These are phyloP conservation scores for Enteromius fasciolatus DNA, from an alignment of 2,797 vertebrate species.

Conservation along the genomic window DNA sequence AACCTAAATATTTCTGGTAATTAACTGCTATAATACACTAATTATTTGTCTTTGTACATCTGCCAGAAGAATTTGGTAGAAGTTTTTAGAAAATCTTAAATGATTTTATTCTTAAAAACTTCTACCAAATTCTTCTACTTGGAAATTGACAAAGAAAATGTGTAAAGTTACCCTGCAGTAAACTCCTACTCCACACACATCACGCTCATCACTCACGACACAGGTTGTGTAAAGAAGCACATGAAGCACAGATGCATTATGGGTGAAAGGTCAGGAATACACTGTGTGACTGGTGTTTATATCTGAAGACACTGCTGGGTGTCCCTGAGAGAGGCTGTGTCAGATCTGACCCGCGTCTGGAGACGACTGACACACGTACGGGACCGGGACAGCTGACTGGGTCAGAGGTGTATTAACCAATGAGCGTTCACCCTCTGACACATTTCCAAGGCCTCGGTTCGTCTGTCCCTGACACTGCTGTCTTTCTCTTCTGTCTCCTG, in stretches of 20 bases:
- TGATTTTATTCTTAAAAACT: too few relatives aligned
- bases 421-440: neutral
- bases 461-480: neutral
- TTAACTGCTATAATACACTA: too few relatives aligned
- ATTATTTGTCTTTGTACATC: too few relatives aligned
- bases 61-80: too few relatives aligned
- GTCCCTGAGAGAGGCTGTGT: neutral
- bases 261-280: neutral
- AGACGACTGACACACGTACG: neutral
- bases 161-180: neutral
- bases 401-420: slow-evolving; percentile 17
- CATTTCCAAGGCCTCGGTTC: neutral
- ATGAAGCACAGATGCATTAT: neutral
- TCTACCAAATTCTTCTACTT: too few relatives aligned
- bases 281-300: neutral
- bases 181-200: neutral
- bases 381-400: neutral
- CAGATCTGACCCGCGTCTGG: neutral
- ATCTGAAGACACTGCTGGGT: neutral
- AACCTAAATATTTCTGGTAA: too few relatives aligned
- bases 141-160: too few relatives aligned
- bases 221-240: neutral
- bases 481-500: neutral
- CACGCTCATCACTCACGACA: neutral
- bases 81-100: too few relatives aligned